Conservation (phyloP, 2,113 vertebrate species). For the Macroglossus sobrinus region DNA sequence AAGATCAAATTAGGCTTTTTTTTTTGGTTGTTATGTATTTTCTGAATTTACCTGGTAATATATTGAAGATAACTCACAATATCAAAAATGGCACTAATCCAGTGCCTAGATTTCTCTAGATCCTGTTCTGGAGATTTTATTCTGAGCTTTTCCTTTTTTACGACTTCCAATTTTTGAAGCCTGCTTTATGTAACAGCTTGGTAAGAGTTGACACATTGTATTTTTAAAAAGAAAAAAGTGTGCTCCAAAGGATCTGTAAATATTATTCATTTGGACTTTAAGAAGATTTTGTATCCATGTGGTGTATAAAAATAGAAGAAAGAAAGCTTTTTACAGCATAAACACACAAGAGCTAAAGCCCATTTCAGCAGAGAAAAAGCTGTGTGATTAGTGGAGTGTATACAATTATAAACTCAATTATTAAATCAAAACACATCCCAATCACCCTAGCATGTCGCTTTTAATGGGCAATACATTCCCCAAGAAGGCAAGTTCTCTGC, state of each 20-base stretch:
- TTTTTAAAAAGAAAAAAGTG: background rate
- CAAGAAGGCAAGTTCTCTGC: background rate
- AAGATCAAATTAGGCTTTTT: background rate
- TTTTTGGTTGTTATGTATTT: background rate
- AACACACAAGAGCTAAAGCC: background rate
- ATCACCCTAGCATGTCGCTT: conserved; percentile 26
- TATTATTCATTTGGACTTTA: background rate
- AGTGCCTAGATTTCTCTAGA: background rate
- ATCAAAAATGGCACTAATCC: background rate
- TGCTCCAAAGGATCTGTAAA: background rate
- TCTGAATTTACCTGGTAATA: background rate
- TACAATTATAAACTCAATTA: conserved; percentile 60
- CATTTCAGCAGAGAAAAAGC: conserved; percentile 53
- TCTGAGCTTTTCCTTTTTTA: background rate
- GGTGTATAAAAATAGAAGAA: background rate
- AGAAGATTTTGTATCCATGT: background rate
- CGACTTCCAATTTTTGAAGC: background rate
- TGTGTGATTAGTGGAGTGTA: background rate
- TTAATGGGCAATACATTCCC: conserved; percentile 49
- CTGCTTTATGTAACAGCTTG: background rate
- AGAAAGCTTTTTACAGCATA: background rate
- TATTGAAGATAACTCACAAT: background rate
- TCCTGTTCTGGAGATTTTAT: background rate
- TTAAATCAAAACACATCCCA: conserved; percentile 37
- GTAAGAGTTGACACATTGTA: background rate